Conservation (phyloP, 1,140 invertebrate species). For the Akabosia matsudoensis region DNA sequence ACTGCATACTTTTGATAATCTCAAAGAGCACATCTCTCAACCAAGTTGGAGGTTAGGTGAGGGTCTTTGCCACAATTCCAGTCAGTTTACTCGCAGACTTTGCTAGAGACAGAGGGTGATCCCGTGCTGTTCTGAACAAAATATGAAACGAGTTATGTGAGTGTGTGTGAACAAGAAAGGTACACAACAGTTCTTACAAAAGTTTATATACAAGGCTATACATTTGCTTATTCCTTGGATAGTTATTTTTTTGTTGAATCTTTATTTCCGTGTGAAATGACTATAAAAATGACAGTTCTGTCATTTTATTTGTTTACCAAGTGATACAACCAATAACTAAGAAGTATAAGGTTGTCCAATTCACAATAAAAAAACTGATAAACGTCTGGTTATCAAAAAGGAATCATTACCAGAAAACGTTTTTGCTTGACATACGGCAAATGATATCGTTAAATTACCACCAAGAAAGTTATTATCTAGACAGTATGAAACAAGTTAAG, state of each 20-base stretch:
- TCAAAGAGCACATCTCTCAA: background rate
- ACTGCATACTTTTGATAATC: background rate
- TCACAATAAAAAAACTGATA: no score
- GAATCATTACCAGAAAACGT: no score
- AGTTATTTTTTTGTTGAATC: background rate
- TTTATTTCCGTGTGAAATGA: slow-evolving; percentile 12
- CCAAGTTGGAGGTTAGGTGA: no score
- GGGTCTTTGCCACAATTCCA: slow-evolving; percentile 10
- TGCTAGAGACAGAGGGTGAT: background rate
- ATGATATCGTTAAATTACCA: no score
- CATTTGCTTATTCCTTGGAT: no score
- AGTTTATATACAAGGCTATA: background rate
- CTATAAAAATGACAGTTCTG: background rate
- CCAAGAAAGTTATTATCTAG: no score
- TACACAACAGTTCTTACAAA: background rate
- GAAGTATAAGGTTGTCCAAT: no score
- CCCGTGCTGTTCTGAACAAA: background rate
- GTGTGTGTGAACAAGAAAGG: background rate
- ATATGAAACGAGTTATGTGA: background rate
- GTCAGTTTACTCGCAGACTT: slow-evolving; percentile 19
- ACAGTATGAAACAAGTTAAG: no score
- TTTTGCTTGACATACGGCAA: no score
- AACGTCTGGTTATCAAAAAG: no score
- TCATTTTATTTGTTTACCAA: background rate
- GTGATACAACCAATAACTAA: background rate